phyloP scores from a whole-genome alignment of 2,797 vertebrate genomes.

The Epinephelus awoara region DNA sequence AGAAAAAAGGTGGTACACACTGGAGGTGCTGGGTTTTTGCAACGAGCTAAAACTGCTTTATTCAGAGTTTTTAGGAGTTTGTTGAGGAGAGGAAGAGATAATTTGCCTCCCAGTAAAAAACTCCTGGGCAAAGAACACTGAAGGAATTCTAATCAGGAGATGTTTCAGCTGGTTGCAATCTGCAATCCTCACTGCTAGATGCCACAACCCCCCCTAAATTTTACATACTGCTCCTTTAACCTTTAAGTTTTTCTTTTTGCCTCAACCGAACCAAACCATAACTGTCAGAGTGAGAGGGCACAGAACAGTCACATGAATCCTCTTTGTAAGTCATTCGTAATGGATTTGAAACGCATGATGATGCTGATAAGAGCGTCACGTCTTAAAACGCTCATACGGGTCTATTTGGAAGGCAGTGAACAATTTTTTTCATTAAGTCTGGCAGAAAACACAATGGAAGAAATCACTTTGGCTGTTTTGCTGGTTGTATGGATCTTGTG shows the following conservation, averaged over 20 bases:
- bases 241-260: neutral
- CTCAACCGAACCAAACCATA: neutral
- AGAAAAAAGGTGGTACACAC: too few species aligned
- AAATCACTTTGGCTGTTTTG: neutral
- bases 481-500: conserved; percentile 27
- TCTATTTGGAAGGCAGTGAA: neutral
- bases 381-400: neutral
- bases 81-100: too few species aligned
- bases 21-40: too few species aligned
- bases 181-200: too few species aligned
- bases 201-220: too few species aligned
- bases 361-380: neutral
- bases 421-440: neutral
- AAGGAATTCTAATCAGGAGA: too few species aligned
- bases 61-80: too few species aligned
- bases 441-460: neutral
- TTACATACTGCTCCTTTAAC: neutral
- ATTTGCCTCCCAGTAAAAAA: too few species aligned
- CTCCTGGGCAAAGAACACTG: too few species aligned
- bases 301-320: neutral
- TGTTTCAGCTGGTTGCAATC: too few species aligned
- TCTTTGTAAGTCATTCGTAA: neutral
- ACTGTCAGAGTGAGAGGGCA: neutral
- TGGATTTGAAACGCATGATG: neutral
- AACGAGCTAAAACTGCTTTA: too few species aligned